These are phyloP conservation scores for Aldrovandia affinis DNA, from an alignment of 2,797 vertebrate species.

Conservation along the genomic window DNA sequence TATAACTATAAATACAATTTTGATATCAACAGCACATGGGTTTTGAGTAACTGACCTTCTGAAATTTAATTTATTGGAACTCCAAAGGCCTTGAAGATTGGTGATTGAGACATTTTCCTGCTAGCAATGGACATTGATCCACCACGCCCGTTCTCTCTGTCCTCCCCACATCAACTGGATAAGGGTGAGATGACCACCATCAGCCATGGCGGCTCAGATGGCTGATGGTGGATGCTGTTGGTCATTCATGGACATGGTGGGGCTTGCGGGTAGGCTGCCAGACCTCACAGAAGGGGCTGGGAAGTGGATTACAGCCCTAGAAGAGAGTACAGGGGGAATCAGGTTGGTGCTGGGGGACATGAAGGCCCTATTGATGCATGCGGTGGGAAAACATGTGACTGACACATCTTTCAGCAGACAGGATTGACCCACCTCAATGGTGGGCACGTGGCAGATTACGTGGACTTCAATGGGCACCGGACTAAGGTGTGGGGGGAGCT, in stretches of 20 bases:
- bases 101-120: too few relatives aligned
- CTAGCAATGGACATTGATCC: background rate
- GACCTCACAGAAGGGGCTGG: too few relatives aligned
- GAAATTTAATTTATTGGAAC: background rate
- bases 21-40: constrained; percentile 7
- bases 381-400: too few relatives aligned
- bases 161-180: constrained; percentile 77
- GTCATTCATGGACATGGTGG: too few relatives aligned
- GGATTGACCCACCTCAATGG: too few relatives aligned
- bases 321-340: too few relatives aligned
- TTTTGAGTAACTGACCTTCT: background rate
- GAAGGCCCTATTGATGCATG: too few relatives aligned
- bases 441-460: background rate
- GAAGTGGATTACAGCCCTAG: too few relatives aligned
- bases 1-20: constrained; percentile 22
- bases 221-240: too few relatives aligned
- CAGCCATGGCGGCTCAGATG: constrained; percentile 87
- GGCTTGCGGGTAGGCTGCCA: too few relatives aligned
- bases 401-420: too few relatives aligned
- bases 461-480: background rate
- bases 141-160: constrained; percentile 20
- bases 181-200: constrained; percentile 86
- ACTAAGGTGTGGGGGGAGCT: background rate
- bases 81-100: background rate
- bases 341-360: too few relatives aligned